phyloP scores from a whole-genome alignment of 1,140 invertebrate genomes.

The Chrysoperla carnea region DNA sequence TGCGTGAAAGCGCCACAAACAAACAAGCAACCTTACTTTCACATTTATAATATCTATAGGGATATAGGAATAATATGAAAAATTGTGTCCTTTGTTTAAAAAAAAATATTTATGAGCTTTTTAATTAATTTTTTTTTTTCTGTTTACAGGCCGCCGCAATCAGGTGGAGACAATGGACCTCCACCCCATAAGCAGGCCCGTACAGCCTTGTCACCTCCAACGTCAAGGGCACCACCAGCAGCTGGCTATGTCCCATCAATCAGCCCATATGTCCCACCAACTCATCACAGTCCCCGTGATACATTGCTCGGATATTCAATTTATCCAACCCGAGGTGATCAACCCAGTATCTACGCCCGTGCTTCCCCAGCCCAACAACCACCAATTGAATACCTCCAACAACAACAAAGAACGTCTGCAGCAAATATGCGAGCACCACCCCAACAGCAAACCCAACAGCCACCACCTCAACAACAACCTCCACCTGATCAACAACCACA shows the following conservation, averaged over 20 bases:
- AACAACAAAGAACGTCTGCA: not conserved
- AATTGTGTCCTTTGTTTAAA: too few relatives aligned
- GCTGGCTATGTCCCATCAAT: not conserved
- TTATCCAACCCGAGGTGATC: too few relatives aligned
- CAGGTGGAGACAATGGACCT: not conserved
- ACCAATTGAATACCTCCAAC: slow-evolving; percentile 2
- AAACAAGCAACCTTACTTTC: too few relatives aligned
- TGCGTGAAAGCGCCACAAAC: too few relatives aligned
- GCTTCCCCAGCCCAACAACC: slow-evolving; percentile 1
- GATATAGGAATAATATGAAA: too few relatives aligned
- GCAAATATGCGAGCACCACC: slow-evolving; percentile 5
- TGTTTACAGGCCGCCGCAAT: not conserved
- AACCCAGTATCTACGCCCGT: too few relatives aligned
- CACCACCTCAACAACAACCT: not conserved
- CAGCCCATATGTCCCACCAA: too few relatives aligned
- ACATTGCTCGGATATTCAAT: too few relatives aligned
- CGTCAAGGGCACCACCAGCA: not conserved
- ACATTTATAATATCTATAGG: too few relatives aligned
- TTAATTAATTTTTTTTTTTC: not conserved
- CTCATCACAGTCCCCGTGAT: too few relatives aligned
- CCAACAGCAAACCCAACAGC: not conserved
- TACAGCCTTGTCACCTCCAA: not conserved
- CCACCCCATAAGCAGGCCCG: not conserved
- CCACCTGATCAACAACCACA: slow-evolving; percentile 15
- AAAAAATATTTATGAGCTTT: too few relatives aligned